These are phyloP conservation scores for Epinephelus awoara DNA, from an alignment of 2,797 vertebrate genomes.

Conservation along the genomic window DNA sequence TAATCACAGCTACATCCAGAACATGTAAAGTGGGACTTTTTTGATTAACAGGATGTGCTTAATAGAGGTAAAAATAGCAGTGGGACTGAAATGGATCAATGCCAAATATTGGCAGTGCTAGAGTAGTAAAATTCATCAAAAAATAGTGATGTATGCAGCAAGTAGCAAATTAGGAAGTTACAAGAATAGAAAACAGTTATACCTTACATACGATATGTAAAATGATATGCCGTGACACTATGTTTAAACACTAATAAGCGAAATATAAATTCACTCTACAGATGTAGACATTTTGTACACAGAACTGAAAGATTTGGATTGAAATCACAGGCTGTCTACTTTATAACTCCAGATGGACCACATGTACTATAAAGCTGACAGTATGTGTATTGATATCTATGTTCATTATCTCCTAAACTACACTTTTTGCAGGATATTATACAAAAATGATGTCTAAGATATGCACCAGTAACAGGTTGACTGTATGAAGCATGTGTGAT, in stretches of 20 bases:
- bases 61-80: background rate
- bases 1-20: background rate
- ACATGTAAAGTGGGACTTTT: background rate
- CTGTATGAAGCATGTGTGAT: background rate
- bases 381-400: background rate
- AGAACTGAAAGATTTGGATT: background rate
- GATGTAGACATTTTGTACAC: background rate
- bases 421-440: background rate
- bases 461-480: background rate
- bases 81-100: background rate
- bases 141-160: background rate
- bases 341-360: constrained; percentile 6
- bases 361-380: background rate
- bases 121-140: background rate
- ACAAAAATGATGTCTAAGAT: background rate
- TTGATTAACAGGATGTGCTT: background rate
- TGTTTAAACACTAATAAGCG: background rate
- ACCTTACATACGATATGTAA: background rate
- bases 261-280: background rate
- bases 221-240: background rate
- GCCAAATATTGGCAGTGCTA: background rate
- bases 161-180: background rate
- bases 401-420: background rate
- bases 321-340: background rate
- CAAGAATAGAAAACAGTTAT: background rate